phyloP scores from a whole-genome alignment of 2,113 vertebrate species.

The Clarias macrocephalus region DNA sequence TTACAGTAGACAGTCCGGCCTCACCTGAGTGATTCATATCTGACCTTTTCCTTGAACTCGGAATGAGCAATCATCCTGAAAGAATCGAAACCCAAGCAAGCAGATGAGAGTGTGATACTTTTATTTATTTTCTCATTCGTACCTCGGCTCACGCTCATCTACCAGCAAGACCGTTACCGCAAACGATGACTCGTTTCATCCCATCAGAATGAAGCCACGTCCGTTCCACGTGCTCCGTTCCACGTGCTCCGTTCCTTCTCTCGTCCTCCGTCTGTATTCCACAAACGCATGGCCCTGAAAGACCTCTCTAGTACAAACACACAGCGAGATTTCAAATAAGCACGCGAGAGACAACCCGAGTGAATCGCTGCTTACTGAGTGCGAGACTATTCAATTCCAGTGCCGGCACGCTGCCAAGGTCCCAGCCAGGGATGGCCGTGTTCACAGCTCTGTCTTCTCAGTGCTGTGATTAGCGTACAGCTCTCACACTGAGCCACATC shows the following conservation, averaged over 20 bases:
- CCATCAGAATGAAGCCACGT: neutral
- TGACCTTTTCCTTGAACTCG: constrained; percentile 26
- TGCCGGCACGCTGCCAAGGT: constrained; percentile 67
- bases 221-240: neutral
- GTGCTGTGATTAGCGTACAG: constrained; percentile 55
- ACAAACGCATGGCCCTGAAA: constrained; percentile 22
- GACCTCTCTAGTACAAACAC: constrained; percentile 24
- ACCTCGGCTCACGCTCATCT: neutral
- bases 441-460: constrained; percentile 68
- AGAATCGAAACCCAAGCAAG: neutral
- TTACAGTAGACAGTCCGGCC: neutral
- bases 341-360: constrained; percentile 29
- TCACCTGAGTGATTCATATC: constrained; percentile 9
- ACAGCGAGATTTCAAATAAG: constrained; percentile 28
- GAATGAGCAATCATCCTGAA: neutral
- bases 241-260: neutral
- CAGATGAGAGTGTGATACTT: neutral
- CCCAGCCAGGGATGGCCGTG: constrained; percentile 63
- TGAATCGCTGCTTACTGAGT: constrained; percentile 34
- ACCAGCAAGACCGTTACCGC: neutral
- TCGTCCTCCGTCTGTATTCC: constrained; percentile 13
- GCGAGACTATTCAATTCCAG: constrained; percentile 56
- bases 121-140: neutral
- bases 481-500: constrained; percentile 59
- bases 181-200: neutral